These are phyloP conservation scores for Copidosoma floridanum DNA, from an alignment of 1,140 invertebrate genomes.

Conservation along the genomic window DNA sequence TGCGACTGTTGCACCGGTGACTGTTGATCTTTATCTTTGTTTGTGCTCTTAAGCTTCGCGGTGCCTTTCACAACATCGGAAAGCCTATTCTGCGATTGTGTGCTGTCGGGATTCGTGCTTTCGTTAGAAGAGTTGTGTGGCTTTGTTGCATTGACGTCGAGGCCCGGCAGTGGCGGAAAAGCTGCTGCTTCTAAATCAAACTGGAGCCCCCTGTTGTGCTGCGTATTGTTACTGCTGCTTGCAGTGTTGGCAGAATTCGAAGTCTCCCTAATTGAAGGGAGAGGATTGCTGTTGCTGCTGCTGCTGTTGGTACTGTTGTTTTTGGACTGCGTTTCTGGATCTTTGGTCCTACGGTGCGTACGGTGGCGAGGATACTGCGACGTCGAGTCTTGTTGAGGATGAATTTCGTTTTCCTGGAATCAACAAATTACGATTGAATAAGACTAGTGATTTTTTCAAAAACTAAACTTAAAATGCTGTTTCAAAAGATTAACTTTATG, in stretches of 20 bases:
- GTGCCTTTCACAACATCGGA: conserved; percentile 81
- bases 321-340: conserved; percentile 47
- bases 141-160: conserved; percentile 48
- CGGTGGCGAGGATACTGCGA: conserved; percentile 51
- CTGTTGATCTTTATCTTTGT: conserved; percentile 49
- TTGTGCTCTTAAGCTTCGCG: conserved; percentile 60
- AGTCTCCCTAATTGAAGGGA: conserved; percentile 47
- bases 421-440: not conserved
- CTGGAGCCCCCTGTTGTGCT: conserved; percentile 58
- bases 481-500: too few relatives aligned
- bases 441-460: too few relatives aligned
- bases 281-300: conserved; percentile 27
- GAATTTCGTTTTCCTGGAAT: conserved; percentile 43
- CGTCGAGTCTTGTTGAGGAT: conserved; percentile 40
- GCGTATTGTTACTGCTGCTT: conserved; percentile 36
- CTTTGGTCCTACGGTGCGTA: conserved; percentile 55
- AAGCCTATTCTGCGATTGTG: conserved; percentile 61
- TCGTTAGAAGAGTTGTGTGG: conserved; percentile 43
- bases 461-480: too few relatives aligned
- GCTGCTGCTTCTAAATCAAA: conserved; percentile 80
- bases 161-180: conserved; percentile 78
- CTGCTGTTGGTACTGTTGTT: conserved; percentile 35
- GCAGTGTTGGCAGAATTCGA: conserved; percentile 25
- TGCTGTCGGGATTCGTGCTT: conserved; percentile 36
- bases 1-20: conserved; percentile 30